Percentiles rank a stretch among this genome's conserved stretches.
These are phyloP conservation scores for Cyprinella venusta DNA, from an alignment of 2,797 vertebrate species.

Conservation along the genomic window DNA sequence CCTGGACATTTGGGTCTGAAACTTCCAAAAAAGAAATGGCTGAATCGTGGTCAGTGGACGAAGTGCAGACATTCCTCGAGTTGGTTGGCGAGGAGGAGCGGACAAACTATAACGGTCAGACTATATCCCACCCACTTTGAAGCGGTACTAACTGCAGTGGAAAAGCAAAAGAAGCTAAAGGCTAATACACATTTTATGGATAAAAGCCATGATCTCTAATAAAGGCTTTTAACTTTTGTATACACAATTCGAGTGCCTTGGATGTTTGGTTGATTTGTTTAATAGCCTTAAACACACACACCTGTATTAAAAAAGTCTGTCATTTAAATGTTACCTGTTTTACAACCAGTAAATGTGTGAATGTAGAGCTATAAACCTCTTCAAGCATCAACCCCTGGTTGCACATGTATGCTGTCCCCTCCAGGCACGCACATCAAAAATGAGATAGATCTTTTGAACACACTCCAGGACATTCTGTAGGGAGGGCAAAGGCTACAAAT, in stretches of 20 bases:
- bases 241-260: too few species aligned
- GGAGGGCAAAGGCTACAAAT: constrained; percentile 9
- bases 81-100: neutral
- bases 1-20: constrained; percentile 40
- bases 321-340: constrained; percentile 1
- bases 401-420: constrained; percentile 32
- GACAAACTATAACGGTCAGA: too few species aligned
- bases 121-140: too few species aligned
- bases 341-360: constrained; percentile 25
- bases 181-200: too few species aligned
- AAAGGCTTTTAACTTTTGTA: too few species aligned
- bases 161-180: too few species aligned
- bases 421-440: constrained; percentile 27
- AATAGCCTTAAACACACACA: neutral
- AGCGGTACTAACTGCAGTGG: too few species aligned
- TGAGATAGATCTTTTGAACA: constrained; percentile 25
- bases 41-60: too few species aligned
- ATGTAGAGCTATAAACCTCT: neutral
- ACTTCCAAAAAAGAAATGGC: too few species aligned
- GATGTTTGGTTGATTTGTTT: neutral
- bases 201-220: too few species aligned
- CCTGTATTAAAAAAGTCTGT: neutral
- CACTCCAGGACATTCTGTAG: constrained; percentile 5
- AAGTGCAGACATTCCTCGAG: too few species aligned
- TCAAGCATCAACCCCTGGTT: constrained; percentile 21